Conservation (phyloP, 2,797 vertebrate genomes). For the Schizothorax lantsangensis region DNA sequence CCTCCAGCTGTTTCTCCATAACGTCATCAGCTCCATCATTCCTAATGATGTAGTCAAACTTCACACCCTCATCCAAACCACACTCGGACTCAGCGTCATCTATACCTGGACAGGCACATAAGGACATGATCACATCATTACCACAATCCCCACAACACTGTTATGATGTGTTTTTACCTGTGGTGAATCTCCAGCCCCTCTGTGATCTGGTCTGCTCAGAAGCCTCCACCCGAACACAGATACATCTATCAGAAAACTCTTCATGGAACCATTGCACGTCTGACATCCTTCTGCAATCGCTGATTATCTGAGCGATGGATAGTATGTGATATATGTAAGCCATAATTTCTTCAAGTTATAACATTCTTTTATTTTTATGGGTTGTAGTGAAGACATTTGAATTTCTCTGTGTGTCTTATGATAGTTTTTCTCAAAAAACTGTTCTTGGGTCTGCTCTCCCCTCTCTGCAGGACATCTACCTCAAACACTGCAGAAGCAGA, state of each 20-base stretch:
- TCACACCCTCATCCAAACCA: slow-evolving; percentile 84
- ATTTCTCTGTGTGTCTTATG: not conserved
- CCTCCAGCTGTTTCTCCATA: slow-evolving; percentile 80
- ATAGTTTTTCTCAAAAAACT: not conserved
- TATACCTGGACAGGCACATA: slow-evolving; percentile 75
- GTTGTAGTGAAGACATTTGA: not conserved
- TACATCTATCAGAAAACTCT: slow-evolving; percentile 72
- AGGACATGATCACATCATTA: not conserved
- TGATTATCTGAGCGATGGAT: slow-evolving; percentile 82
- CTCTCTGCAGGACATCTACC: too few species aligned
- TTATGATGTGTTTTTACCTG: slow-evolving; percentile 70
- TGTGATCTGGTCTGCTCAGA: slow-evolving; percentile 78
- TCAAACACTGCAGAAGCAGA: too few species aligned
- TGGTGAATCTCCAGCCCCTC: slow-evolving; percentile 86
- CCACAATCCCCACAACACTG: not conserved
- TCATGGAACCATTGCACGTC: slow-evolving; percentile 88
- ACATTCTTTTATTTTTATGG: not conserved
- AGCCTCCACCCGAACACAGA: slow-evolving; percentile 82
- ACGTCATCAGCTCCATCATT: slow-evolving; percentile 76
- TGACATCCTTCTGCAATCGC: slow-evolving; percentile 83
- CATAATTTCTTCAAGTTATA: not conserved
- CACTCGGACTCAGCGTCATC: slow-evolving; percentile 92
- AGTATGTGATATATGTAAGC: not conserved
- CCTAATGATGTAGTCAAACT: slow-evolving; percentile 85
- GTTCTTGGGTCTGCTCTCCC: too few species aligned